Evolutionary conservation across 2,888 invertebrate genomes (phyloP).

Genomic region (Gortyna flavago): DNA sequence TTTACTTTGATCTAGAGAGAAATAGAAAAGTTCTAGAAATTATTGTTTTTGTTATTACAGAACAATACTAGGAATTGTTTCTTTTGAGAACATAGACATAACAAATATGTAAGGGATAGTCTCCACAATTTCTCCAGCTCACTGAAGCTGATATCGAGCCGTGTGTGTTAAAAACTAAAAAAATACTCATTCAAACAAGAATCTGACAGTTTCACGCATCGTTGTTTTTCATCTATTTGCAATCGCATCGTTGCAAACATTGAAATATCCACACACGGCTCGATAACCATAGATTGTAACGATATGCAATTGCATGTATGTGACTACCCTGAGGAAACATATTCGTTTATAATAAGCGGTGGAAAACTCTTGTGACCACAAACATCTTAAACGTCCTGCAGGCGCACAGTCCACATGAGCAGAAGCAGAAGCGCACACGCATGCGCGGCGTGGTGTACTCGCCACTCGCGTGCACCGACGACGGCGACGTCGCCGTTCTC

Average conservation of each 20-base stretch:
- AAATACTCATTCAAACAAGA: not conserved
- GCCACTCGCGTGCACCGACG: slow-evolving; percentile 82
- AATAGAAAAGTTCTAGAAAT: slow-evolving; percentile 9
- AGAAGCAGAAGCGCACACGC: slow-evolving; percentile 68
- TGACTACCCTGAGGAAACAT: not conserved
- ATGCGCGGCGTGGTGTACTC: slow-evolving; percentile 79
- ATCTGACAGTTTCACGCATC: not conserved
- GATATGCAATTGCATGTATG: not conserved
- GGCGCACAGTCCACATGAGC: slow-evolving; percentile 68
- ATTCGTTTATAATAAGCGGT: not conserved
- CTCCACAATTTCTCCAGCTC: not conserved
- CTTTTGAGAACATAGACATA: too few relatives aligned
- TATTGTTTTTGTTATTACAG: not conserved
- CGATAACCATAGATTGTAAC: not conserved
- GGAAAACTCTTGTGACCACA: not conserved
- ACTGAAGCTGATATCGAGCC: not conserved
- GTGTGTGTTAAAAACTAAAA: not conserved
- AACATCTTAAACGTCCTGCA: slow-evolving; percentile 39
- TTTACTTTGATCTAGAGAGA: slow-evolving; percentile 29
- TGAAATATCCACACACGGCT: not conserved
- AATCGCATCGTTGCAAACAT: not conserved
- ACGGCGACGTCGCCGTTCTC: slow-evolving; percentile 80
- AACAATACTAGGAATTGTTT: slow-evolving; percentile 1
- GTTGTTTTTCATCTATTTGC: not conserved
- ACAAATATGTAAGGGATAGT: not conserved